Evolutionary conservation across 2,113 vertebrate genomes (phyloP), one percentile per base, ranked within the genome.

Genomic region (Campylomormyrus tamandua): DNA sequence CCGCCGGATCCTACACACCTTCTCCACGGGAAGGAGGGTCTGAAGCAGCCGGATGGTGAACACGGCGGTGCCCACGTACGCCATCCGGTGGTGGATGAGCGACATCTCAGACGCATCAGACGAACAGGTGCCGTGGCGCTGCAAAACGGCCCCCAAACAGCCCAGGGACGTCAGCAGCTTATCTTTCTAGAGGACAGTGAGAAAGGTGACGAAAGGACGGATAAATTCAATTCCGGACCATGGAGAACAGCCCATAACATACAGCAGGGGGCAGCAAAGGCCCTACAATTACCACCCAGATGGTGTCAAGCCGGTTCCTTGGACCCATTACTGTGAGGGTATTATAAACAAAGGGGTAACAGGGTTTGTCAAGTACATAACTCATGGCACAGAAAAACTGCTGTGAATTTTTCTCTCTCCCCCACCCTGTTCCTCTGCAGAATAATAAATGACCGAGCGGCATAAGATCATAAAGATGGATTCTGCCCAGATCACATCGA

Each of bases 1-100:
- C 62, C 62, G 3, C 62, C 27, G n/a, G 62, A 31, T 19, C 58
- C 86, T 84, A 91, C 94, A 94, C 88, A 99, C 98, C 98, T 98
- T 98, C 93, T 99, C 98, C 62, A 97, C 96, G 52, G 98, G 98
- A 39, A 99, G 95, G 88, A 99, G 95, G 6, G 93, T 95, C 91
- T 99, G 98, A 74, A 99, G 92, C 27, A 99, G 93, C 85, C 97
- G 97, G 84, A 98, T 91, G 13, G 96, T 96, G 58, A 98, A 96
- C 62, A 98, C 94, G 0, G 97, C 95, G 42, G 96, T 90, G 88
- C 97, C 97, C 90, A 94, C 92, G 90, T 98, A 99, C 1, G 97
- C 96, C 95, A 97, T 96, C 91, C 97, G 95, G 93, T 98, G 97
- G 93, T 98, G 96, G 87, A 96, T 92, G 87, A 96, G 92, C 91